These are phyloP conservation scores for Channallabes apus DNA, from an alignment of 2,797 vertebrate genomes.

Conservation along the genomic window DNA sequence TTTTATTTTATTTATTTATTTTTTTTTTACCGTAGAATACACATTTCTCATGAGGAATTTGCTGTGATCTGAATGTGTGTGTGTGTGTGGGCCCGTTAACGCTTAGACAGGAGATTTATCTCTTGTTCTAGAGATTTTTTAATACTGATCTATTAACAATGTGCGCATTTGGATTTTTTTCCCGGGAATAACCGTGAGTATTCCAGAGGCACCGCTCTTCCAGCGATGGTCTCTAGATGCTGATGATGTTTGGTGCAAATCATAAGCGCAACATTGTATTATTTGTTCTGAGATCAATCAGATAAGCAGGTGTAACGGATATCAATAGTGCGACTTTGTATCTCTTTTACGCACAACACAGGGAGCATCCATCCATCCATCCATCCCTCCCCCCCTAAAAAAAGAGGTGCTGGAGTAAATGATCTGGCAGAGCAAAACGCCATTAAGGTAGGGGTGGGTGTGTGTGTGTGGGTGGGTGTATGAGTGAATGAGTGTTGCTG, in stretches of 20 bases:
- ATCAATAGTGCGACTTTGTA: too few relatives aligned
- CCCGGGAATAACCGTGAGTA: neutral
- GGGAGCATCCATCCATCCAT: neutral
- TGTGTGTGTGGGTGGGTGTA: constrained; percentile 6
- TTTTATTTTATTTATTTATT: too few relatives aligned
- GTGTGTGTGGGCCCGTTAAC: neutral
- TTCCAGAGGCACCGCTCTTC: neutral
- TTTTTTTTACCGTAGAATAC: neutral
- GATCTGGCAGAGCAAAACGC: neutral
- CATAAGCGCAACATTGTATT: neutral
- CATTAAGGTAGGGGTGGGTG: neutral
- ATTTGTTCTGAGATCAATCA: neutral
- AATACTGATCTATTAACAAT: neutral
- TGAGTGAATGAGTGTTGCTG: neutral
- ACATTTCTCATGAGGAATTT: neutral
- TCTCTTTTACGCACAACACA: neutral
- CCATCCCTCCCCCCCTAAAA: too few relatives aligned
- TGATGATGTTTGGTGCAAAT: neutral
- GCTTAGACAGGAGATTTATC: neutral
- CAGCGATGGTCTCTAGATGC: neutral
- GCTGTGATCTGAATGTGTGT: neutral
- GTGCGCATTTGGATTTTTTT: neutral
- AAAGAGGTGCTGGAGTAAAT: neutral
- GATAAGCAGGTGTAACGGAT: neutral
- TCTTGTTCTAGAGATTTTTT: too few relatives aligned